phyloP scores from a whole-genome alignment of 2,113 vertebrate species.

The Chloroceryle aenea region DNA sequence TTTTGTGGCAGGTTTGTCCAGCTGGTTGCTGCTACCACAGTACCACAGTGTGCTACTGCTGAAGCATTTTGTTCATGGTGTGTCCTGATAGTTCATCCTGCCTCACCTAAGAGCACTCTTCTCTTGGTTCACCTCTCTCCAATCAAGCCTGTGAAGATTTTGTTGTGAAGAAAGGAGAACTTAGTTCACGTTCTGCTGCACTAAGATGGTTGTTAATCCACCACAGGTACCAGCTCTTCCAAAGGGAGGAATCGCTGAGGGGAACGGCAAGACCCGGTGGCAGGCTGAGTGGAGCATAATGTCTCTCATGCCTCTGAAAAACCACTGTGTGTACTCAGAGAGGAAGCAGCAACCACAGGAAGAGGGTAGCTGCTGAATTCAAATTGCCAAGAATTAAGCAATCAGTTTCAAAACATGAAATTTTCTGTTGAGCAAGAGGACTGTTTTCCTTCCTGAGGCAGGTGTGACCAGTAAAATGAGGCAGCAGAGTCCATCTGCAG shows the following conservation, averaged over 20 bases:
- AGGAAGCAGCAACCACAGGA: conserved; percentile 36
- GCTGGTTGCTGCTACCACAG: background rate
- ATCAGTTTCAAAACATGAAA: conserved; percentile 1
- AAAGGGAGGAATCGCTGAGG: background rate
- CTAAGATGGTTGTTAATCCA: background rate
- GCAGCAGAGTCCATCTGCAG: background rate
- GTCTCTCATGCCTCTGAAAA: background rate
- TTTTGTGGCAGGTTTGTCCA: background rate
- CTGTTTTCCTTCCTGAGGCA: background rate
- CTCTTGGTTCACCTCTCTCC: background rate
- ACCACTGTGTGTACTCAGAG: background rate
- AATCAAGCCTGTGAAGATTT: background rate
- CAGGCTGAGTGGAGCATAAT: background rate
- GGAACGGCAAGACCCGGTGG: background rate
- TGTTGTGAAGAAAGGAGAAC: background rate
- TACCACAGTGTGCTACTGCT: background rate
- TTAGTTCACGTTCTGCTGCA: background rate
- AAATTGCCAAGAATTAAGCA: conserved; percentile 32
- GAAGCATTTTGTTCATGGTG: background rate
- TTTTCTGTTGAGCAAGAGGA: conserved; percentile 28
- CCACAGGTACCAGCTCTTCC: background rate
- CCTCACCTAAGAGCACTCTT: background rate
- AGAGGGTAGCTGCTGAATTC: background rate
- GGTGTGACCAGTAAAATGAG: background rate
- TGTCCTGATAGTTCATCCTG: background rate